These are phyloP conservation scores for Spisula subtruncata DNA, from an alignment of 2,888 invertebrate genomes.

Conservation along the genomic window DNA sequence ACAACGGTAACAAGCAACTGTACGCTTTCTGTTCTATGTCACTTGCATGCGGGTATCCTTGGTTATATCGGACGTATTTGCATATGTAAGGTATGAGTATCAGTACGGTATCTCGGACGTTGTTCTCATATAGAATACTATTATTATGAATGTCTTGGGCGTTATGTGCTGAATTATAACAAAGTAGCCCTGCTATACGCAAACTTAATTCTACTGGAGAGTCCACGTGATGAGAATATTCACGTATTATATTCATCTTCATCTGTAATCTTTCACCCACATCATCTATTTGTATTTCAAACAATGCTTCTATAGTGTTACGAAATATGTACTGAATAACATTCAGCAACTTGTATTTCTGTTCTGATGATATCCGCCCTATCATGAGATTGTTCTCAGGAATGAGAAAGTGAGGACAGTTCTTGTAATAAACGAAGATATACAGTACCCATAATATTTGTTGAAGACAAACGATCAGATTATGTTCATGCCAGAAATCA, in stretches of 20 bases:
- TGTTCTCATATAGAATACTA: neutral
- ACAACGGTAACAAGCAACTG: neutral
- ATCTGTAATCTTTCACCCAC: neutral
- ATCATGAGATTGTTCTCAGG: slow-evolving; percentile 28
- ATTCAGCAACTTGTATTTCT: neutral
- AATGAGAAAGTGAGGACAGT: slow-evolving; percentile 29
- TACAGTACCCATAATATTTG: neutral
- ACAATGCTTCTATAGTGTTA: neutral
- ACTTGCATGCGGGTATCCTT: neutral
- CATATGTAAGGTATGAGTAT: neutral
- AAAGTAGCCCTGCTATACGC: neutral
- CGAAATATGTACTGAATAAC: neutral
- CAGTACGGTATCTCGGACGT: neutral
- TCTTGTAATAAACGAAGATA: neutral
- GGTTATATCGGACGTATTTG: neutral
- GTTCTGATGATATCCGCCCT: neutral
- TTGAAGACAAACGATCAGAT: neutral
- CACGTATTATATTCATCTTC: neutral
- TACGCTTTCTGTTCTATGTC: neutral
- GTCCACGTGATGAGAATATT: neutral
- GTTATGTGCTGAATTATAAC: neutral
- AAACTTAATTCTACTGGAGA: neutral
- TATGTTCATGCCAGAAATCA: neutral
- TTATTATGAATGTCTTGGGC: too few relatives aligned
- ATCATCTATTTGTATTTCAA: neutral